phyloP scores from a whole-genome alignment of 2,888 invertebrate species.

The Labia minor region DNA sequence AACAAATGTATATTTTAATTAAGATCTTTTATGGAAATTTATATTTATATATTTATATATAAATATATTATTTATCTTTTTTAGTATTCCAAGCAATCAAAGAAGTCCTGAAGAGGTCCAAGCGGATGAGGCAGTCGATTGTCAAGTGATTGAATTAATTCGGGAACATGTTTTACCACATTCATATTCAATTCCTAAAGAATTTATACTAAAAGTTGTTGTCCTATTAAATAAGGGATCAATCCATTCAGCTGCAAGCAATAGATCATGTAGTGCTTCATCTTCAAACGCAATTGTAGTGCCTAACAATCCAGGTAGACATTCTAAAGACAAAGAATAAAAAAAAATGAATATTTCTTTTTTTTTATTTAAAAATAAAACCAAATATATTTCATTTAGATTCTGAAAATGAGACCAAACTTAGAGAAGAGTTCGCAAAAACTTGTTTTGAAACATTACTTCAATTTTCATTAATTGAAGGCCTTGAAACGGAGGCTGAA shows the following conservation, averaged over 20 bases:
- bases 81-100: conserved; percentile 41
- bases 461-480: conserved; percentile 81
- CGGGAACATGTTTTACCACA: conserved; percentile 73
- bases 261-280: conserved; percentile 31
- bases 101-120: conserved; percentile 44
- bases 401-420: conserved; percentile 66
- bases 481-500: conserved; percentile 43
- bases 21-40: no score
- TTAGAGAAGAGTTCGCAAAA: conserved; percentile 91
- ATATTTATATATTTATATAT: no score
- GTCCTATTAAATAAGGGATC: conserved; percentile 76
- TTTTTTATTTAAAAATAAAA: background rate
- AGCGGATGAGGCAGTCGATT: conserved; percentile 69
- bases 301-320: background rate
- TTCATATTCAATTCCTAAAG: conserved; percentile 63
- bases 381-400: conserved; percentile 37
- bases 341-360: background rate
- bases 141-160: conserved; percentile 68
- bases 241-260: conserved; percentile 55
- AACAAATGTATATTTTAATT: no score
- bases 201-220: conserved; percentile 73
- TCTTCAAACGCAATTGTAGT: conserved; percentile 2
- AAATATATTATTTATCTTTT: no score
- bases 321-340: background rate
- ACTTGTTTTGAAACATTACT: conserved; percentile 91